These are phyloP conservation scores for Siphamia tubifer DNA, from an alignment of 2,113 vertebrate species.

Conservation along the genomic window DNA sequence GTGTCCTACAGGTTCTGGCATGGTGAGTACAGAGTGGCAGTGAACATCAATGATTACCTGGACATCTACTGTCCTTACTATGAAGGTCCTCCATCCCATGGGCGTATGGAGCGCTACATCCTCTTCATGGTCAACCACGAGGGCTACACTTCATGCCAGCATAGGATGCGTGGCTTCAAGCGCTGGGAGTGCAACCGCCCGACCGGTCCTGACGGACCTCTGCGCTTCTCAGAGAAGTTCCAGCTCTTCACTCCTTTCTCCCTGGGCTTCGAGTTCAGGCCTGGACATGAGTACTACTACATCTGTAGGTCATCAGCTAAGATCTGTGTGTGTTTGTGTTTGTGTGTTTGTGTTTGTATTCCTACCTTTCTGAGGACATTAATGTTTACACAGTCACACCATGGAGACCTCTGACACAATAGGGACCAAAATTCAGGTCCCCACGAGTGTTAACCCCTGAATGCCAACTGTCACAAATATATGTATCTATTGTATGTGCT, in stretches of 20 bases:
- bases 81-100: slow-evolving; percentile 84
- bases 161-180: slow-evolving; percentile 93
- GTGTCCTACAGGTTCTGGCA: slow-evolving; percentile 86
- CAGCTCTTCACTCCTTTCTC: slow-evolving; percentile 99
- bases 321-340: slow-evolving; percentile 11
- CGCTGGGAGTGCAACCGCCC: slow-evolving; percentile 97
- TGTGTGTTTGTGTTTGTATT: too few species aligned
- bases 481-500: too few species aligned
- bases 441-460: too few species aligned
- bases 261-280: slow-evolving; percentile 95
- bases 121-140: slow-evolving; percentile 96
- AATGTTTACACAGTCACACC: too few species aligned
- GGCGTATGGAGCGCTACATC: slow-evolving; percentile 92
- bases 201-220: slow-evolving; percentile 87
- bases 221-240: slow-evolving; percentile 97
- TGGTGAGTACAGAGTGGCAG: slow-evolving; percentile 91
- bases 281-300: slow-evolving; percentile 95
- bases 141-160: slow-evolving; percentile 91
- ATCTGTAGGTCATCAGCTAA: slow-evolving; percentile 87
- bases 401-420: too few species aligned
- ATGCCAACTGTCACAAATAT: too few species aligned
- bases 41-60: slow-evolving; percentile 97
- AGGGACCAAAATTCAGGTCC: too few species aligned
- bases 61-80: slow-evolving; percentile 98
- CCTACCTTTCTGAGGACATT: too few species aligned